Evolutionary conservation across 2,113 vertebrate species (phyloP).

Genomic region (Ophthalmolycus amberensis): DNA sequence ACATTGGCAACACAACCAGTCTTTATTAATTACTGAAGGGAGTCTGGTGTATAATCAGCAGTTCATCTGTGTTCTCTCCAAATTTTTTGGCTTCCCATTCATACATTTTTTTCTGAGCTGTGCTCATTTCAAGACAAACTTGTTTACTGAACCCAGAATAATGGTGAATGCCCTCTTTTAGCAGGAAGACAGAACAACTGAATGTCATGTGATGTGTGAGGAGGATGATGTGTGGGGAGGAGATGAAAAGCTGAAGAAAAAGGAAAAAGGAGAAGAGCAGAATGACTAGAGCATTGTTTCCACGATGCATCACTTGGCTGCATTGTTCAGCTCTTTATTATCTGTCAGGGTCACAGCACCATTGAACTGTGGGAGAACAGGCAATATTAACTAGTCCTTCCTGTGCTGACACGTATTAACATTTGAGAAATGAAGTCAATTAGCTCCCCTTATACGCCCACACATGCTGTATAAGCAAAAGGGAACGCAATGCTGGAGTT

Average conservation of each 20-base stretch:
- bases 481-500: background rate
- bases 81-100: background rate
- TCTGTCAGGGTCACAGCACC: conserved; percentile 57
- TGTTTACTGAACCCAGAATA: background rate
- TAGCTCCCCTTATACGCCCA: background rate
- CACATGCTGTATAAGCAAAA: background rate
- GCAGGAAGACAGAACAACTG: background rate
- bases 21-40: background rate
- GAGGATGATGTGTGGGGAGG: conserved; percentile 27
- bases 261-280: conserved; percentile 20
- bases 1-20: background rate
- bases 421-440: conserved; percentile 32
- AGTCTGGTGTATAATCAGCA: conserved; percentile 9
- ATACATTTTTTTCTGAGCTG: background rate
- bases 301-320: conserved; percentile 59
- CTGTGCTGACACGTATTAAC: conserved; percentile 50
- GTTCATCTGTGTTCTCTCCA: background rate
- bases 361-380: conserved; percentile 43
- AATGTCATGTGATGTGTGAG: conserved; percentile 4
- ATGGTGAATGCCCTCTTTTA: background rate
- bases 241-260: conserved; percentile 20
- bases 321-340: conserved; percentile 68
- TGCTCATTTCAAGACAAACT: background rate
- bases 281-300: conserved; percentile 56
- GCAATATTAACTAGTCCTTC: conserved; percentile 44